Evolutionary conservation across 2,113 vertebrate genomes (phyloP), one percentile per base, ranked within the genome.

Genomic region (Rhinopomastus cyanomelas): DNA sequence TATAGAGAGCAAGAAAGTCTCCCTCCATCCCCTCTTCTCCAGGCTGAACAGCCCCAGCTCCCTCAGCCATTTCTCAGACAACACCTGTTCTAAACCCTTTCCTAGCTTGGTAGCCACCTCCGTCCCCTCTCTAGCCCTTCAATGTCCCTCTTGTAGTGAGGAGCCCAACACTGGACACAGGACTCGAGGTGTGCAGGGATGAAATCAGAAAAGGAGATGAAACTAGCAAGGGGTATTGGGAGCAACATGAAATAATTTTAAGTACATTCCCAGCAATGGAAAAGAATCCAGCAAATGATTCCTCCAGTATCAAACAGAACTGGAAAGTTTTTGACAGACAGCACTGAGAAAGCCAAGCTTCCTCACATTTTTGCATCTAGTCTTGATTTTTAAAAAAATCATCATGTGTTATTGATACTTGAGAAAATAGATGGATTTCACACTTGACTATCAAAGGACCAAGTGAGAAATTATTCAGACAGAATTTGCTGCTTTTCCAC

Each of bases 121-220:
- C n/a, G n/a, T n/a, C n/a, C n/a, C n/a, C n/a, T n/a, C n/a, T n/a
- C n/a, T n/a, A n/a, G n/a, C n/a, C n/a, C n/a, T n/a, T n/a, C n/a
- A n/a, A n/a, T n/a, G n/a, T n/a, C n/a, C n/a, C n/a, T n/a, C n/a
- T n/a, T n/a, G n/a, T n/a, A n/a, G n/a, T n/a, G n/a, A n/a, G n/a
- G n/a, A n/a, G n/a, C n/a, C n/a, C n/a, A n/a, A n/a, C n/a, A n/a
- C n/a, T n/a, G n/a, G n/a, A n/a, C n/a, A n/a, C n/a, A n/a, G n/a
- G n/a, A n/a, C n/a, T n/a, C n/a, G n/a, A 0, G 14, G 82, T 1
- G 0, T 77, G 32, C 48, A 56, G 52, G 17, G 25, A 29, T 52
- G 32, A 95, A 89, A 60, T 64, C 32, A 57, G 37, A 84, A 87
- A 83, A 77, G n/a, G 21, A 81, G 51, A 74, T 22, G 5, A 6